phyloP scores from a whole-genome alignment of 2,888 invertebrate species.

The Spilosoma lubricipeda region DNA sequence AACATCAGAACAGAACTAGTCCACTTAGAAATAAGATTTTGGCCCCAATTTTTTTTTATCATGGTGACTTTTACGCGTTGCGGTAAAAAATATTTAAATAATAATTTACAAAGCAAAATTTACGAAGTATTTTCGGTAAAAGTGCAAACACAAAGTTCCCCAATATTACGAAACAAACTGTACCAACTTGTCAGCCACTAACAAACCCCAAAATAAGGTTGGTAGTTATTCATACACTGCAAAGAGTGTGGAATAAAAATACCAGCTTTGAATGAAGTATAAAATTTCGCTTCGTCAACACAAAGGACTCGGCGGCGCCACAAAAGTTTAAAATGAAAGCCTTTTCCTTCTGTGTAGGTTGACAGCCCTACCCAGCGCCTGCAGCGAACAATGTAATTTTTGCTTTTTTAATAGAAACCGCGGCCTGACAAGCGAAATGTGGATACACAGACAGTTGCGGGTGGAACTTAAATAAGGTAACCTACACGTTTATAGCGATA shows the following conservation, averaged over 20 bases:
- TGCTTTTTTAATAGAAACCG: conserved; percentile 63
- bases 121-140: background rate
- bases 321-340: conserved; percentile 61
- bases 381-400: conserved; percentile 63
- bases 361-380: conserved; percentile 58
- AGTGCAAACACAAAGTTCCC: background rate
- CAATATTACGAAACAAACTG: conserved; percentile 32
- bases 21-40: no score
- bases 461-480: conserved; percentile 50
- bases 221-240: conserved; percentile 45
- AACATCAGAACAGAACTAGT: no score
- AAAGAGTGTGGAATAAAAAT: conserved; percentile 49
- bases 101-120: background rate
- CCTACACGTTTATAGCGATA: conserved; percentile 40
- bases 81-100: background rate
- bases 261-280: conserved; percentile 57
- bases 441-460: conserved; percentile 52
- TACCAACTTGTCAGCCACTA: conserved; percentile 41
- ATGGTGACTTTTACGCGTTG: no score
- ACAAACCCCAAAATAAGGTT: conserved; percentile 49
- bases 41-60: no score
- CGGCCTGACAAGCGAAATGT: conserved; percentile 56
- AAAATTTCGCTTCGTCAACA: conserved; percentile 60
- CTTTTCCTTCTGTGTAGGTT: conserved; percentile 52
- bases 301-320: conserved; percentile 56